Evolutionary conservation across 2,888 invertebrate species (phyloP), one percentile per base, ranked within the genome.

Genomic region (Oscheius sp.): DNA sequence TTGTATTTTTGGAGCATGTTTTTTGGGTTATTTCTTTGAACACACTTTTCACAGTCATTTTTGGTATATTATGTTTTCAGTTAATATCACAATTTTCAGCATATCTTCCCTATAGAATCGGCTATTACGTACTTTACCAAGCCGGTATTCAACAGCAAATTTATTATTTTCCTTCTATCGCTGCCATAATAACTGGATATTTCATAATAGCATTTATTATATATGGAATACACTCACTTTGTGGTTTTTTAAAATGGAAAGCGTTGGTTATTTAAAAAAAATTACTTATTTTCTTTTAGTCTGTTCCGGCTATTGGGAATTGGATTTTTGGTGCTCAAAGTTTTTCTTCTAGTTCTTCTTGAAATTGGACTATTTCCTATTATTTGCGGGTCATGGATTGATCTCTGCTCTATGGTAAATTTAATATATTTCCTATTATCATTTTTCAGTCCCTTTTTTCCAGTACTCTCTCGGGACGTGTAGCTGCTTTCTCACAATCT

Each of bases 1-100:
- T 97, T 82, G 92, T 95, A 54, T 98, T 98, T 86, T 88, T 98
- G 63, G 98, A 98, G 87, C 97, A 98, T 89, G 96, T 98, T 24
- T 96, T 98, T 87, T 98, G 97, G 97, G 95, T 97, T 26, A 94
- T 97, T 22, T 95, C 95, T 0, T 88, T 98, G 30, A 97, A 98
- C 86, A 95, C 96, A 0, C 89, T 97, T 67, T 97, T 97, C 86
- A 96, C 97, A 75, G 90, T 97, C 73, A 92, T 95, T 22, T 98
- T 98, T 89, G 90, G 90, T 90, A 83, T 87, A 87, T 84, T 33
- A 1, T 26, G 17, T 2, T 9, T 38, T 57, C 22, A 1, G 14
- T 14, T 2, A 14, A 38, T 8, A 22, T 8, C 20, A 30, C 2
- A 14, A 17, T 3, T 71, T 80, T 65, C 86, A 90, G 97, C 96